Conservation (phyloP, 2,888 invertebrate genomes). For the Iphiclides podalirius region DNA sequence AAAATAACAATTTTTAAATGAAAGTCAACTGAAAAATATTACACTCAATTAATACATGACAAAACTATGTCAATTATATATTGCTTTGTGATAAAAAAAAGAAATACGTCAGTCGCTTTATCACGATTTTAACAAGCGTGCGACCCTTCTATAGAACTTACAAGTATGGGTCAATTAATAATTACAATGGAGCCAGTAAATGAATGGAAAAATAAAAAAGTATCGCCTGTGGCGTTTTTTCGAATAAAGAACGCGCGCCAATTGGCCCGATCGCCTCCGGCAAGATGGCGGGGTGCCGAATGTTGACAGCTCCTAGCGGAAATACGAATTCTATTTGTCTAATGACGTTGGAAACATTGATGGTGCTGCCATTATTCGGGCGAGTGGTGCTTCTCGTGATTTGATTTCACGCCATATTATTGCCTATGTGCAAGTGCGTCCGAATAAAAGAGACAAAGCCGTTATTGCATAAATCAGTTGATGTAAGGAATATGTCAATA, state of each 20-base stretch:
- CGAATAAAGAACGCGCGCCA: conserved; percentile 64
- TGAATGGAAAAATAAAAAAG: conserved; percentile 52
- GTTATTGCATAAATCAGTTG: too few relatives aligned
- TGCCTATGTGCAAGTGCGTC: background rate
- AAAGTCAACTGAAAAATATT: too few relatives aligned
- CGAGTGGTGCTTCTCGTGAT: conserved; percentile 3
- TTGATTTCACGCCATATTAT: background rate
- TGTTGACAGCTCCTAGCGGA: conserved; percentile 64
- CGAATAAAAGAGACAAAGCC: too few relatives aligned
- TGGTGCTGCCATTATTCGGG: conserved; percentile 14
- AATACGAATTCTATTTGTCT: conserved; percentile 68
- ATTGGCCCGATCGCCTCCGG: conserved; percentile 70
- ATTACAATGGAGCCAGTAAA: conserved; percentile 49
- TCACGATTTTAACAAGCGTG: conserved; percentile 27
- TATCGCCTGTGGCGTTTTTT: conserved; percentile 57
- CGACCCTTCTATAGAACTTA: conserved; percentile 24
- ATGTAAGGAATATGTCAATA: too few relatives aligned
- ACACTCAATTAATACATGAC: background rate
- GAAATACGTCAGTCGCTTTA: conserved; percentile 21
- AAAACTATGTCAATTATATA: background rate
- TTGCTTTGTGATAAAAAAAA: background rate
- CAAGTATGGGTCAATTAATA: conserved; percentile 51
- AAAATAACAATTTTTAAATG: too few relatives aligned
- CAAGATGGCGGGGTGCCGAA: conserved; percentile 71
- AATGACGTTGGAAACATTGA: conserved; percentile 58